Percentiles rank a stretch among this genome's conserved stretches.
Conservation (phyloP, 2,888 invertebrate genomes). For the Pristionchus japonicus region DNA sequence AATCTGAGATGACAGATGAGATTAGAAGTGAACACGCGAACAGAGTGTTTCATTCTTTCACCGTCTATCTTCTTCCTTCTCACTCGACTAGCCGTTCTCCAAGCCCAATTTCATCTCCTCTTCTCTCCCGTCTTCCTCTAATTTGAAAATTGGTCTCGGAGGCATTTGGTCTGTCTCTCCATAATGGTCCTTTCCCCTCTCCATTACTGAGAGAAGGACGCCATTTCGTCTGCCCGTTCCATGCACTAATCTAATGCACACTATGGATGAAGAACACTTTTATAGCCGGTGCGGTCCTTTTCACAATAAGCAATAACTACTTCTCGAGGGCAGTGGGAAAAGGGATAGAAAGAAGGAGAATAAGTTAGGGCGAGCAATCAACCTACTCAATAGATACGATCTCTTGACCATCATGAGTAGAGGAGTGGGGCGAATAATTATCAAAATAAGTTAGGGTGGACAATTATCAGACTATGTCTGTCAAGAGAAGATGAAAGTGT, state of each 20-base stretch:
- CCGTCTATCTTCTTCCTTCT: background rate
- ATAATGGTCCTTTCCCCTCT: constrained; percentile 43
- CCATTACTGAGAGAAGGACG: constrained; percentile 22
- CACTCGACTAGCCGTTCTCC: background rate
- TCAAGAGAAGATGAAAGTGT: no score
- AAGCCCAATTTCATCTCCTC: constrained; percentile 1
- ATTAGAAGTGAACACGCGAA: constrained; percentile 6
- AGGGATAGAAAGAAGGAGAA: background rate
- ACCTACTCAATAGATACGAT: background rate
- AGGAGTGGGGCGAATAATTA: no score
- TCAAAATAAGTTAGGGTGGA: background rate
- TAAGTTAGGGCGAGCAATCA: background rate
- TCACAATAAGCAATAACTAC: background rate
- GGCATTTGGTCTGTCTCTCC: constrained; percentile 47
- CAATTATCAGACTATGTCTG: background rate
- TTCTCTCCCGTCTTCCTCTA: constrained; percentile 23
- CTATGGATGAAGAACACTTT: background rate
- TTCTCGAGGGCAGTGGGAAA: background rate
- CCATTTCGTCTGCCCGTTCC: constrained; percentile 40
- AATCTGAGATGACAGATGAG: constrained; percentile 17
- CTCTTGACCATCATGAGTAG: no score
- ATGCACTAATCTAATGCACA: constrained; percentile 20
- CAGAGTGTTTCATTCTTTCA: background rate
- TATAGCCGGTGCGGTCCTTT: constrained; percentile 19
- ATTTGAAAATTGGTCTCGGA: constrained; percentile 48